Base-by-base conservation (phyloP, 1,140 invertebrate species). In the Zaprionus taronus region DNA sequence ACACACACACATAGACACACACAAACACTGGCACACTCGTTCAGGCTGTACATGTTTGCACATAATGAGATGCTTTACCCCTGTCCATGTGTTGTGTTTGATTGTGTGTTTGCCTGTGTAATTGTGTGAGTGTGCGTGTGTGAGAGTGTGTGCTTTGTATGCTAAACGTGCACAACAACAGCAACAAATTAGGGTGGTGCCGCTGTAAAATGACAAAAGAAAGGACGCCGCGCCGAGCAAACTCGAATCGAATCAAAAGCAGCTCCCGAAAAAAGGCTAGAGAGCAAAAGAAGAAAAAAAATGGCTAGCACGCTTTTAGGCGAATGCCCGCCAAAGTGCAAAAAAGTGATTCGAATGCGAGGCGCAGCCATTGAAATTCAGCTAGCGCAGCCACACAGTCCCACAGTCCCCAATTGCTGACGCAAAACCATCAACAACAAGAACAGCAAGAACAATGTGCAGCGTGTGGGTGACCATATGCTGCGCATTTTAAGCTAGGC, bases 131-230 rank as follows among this genome's bases (percentile, higher is more conserved):
- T 55, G 12, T 5, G 53, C 51, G 17, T 38, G 38, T 55, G 57
- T 38, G 56, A 62, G 72, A 55, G 55, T 56, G 47, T 51, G 58
- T 56, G 67, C 67, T 89, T 84, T 84, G 81, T 76, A 89, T 89
- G 83, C 84, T 89, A 89, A 83, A 73, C 62, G 65, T 80, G 75
- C n/a, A 68, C 70, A 63, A 80, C 65, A 80, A 76, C 53, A 74
- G 84, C 81, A 84, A 83, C 82, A 81, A 89, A 89, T 89, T 90
- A 75, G 85, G 85, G 85, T 87, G 85, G 84, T 72, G 81, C 71
- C 31, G 57, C 55, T 53, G 73, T 55, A 58, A 58, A 74, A 85
- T 77, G 85, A 90, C 85, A 90, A 89, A 89, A 70, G 85, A 87
- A 87, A 72, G 81, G 41, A 28, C 17, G 64, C 38, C 47, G 49